Evolutionary conservation across 1,140 invertebrate species (phyloP), one percentile per base, ranked within the genome.

Genomic region (Lepidurus apus): DNA sequence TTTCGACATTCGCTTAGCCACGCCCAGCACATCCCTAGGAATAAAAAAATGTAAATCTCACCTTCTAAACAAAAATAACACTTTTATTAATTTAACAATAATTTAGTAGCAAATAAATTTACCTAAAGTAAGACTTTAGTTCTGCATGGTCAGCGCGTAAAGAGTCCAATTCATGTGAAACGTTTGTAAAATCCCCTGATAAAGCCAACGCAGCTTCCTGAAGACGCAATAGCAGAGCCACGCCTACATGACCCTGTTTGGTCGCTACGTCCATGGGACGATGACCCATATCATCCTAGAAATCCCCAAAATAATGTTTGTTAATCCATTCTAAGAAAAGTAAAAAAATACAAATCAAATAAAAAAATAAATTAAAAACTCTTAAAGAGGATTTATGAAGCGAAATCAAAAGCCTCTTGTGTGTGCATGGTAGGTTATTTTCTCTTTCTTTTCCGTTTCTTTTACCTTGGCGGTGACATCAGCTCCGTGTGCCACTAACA

Each of bases 401-500:
- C 53, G 21, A 44, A 26, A 78, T 77, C 74, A 1, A 26, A 75
- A 75, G 42, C 7, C 9, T 42, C 21, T 24, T 44, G 26, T 43
- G 21, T 42, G 26, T 43, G 13, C 42, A 75, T 42, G 21, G 17
- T 42, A 43, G 13, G 21, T 43, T 44, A 3, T 43, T 21, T 75
- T 75, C 42, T 75, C 44, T 75, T 75, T 75, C 13, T 34, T 75
- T 75, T 75, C 42, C 13, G 26, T 75, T 43, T 17, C 2, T 75
- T 75, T 42, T 81, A 83, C 82, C 81, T 83, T 83, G 43, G 82
- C 79, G 10, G 82, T 82, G 44, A 82, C 80, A 76, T 81, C 81
- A 76, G 82, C 82, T n/a, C 82, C 81, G 73, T 83, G 81, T n/a
- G 82, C 81, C 11, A 82, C 77, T 17, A 83, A 80, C 65, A 82